Base-by-base conservation (phyloP, 2,888 invertebrate genomes). In the Tetragonula carbonaria region DNA sequence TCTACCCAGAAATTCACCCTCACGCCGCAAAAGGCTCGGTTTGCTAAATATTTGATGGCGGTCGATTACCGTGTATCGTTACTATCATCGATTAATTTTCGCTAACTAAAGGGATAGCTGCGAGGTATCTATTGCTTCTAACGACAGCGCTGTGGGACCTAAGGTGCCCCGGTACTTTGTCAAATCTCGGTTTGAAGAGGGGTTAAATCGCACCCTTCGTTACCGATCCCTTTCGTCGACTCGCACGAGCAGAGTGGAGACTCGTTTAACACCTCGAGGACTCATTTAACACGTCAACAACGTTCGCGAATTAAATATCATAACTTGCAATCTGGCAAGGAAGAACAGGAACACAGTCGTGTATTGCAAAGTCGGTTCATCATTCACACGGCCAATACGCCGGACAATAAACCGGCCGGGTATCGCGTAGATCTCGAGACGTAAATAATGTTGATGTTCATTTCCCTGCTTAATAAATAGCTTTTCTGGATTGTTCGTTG, bases 81-180 rank as follows among this genome's bases (percentile, higher is more conserved):
- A 59, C 59, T 72, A 68, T 63, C 85, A 76, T 85, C 78, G 85
- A 85, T 86, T 85, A 85, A 86, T 86, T 86, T 28, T 79, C 63
- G 53, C 55, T 70, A 72, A 75, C 72, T 57, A 74, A 70, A 63
- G 23, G 75, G 57, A 84, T 78, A 73, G 78, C 45, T 78, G 45
- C 1, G 53, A 21, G 11, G 84, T 65, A 65, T 51, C 82, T 57
- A 53, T 50, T 50, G 6, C 33, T 70, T 53, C 11, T 53, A 63
- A 38, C 33, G 33, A 21, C 38, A 28, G 68, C 38, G 23, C 59
- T 38, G 50, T 5, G 76, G 62, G 68, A 63, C 67, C 78, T n/a
- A 73, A 51, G n/a, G 8, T 55, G n/a, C 66, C 21, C 18, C 55
- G 50, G 45, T 68, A 57, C 82, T 83, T 76, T 76, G 83, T 76